Conservation (phyloP, 30 jellyfish, hydroid and myxozoan genomes). For the Catostylus mosaicus region DNA sequence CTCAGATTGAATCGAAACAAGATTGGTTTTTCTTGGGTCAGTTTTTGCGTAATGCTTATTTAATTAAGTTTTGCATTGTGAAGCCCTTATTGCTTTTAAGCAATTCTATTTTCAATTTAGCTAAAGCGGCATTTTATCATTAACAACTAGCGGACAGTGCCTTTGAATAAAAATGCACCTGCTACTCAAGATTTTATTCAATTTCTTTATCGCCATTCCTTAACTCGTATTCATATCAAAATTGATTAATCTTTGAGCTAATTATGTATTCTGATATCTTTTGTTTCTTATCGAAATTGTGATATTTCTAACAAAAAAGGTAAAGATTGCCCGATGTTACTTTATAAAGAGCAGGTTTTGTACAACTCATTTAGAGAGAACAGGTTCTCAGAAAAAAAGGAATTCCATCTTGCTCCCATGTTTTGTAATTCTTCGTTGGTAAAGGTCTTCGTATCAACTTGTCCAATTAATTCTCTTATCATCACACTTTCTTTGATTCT, state of each 20-base stretch:
- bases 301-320: neutral
- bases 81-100: no score
- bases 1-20: slow-evolving; percentile 53
- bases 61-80: neutral
- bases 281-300: neutral
- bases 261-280: neutral
- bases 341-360: no score
- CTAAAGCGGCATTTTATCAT: neutral
- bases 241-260: neutral
- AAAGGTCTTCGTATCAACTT: no score
- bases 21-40: slow-evolving; percentile 48
- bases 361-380: no score
- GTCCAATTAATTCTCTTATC: no score
- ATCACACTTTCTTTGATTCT: no score
- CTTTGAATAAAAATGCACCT: neutral
- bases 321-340: no score
- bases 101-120: no score
- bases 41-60: slow-evolving; percentile 3
- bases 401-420: no score
- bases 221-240: neutral
- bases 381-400: no score
- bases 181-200: neutral
- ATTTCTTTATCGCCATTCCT: neutral
- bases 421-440: no score
- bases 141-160: neutral